Evolutionary conservation across 2,888 invertebrate species (phyloP).

Genomic region (Hirudinaria manillensis): DNA sequence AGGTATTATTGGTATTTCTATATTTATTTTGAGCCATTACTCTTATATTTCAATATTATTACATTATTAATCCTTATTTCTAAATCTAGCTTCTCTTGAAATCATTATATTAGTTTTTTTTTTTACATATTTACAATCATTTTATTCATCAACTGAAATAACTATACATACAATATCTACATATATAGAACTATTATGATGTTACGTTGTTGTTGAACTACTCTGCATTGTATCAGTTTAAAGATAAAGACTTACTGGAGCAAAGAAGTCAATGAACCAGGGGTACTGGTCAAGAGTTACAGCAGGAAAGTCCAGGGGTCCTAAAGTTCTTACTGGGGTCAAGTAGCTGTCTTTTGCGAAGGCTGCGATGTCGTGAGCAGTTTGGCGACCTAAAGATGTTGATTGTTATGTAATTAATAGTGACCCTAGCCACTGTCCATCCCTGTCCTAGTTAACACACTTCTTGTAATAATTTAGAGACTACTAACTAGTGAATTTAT

Average conservation of each 20-base stretch:
- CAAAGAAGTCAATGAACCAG: constrained; percentile 72
- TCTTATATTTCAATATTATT: too few relatives aligned
- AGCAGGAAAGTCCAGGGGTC: constrained; percentile 59
- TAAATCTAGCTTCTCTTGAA: background rate
- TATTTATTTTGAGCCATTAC: too few relatives aligned
- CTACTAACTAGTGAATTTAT: too few relatives aligned
- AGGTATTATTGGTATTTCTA: too few relatives aligned
- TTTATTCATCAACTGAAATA: background rate
- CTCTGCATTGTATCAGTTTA: background rate
- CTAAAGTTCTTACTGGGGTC: constrained; percentile 53
- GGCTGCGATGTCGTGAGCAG: constrained; percentile 57
- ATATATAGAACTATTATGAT: background rate
- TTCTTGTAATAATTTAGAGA: too few relatives aligned
- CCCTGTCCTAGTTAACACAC: too few relatives aligned
- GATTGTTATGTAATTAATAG: background rate
- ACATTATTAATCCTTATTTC: too few relatives aligned
- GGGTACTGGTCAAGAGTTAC: constrained; percentile 47
- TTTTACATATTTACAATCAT: background rate
- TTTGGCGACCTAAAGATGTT: constrained; percentile 54
- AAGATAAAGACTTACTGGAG: constrained; percentile 58
- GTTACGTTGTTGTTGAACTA: background rate
- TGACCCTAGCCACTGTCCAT: background rate
- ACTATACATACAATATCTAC: background rate
- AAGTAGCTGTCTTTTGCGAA: constrained; percentile 63
- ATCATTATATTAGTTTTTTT: background rate